Evolutionary conservation across 2,113 vertebrate genomes (phyloP).

Genomic region (Pseudopipra pipra): DNA sequence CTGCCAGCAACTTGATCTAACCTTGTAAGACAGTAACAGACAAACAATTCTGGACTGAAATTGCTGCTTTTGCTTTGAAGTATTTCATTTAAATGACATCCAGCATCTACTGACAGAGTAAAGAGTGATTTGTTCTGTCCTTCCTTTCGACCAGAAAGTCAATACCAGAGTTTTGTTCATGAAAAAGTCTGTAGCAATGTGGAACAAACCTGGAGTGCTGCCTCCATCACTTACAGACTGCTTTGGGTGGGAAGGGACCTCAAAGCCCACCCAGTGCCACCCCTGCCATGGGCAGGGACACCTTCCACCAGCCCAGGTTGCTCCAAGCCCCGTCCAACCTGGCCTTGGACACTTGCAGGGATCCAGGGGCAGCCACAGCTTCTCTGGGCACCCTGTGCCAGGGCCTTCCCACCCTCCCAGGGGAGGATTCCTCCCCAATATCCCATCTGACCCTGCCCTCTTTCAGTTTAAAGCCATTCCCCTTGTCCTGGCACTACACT

Average conservation of each 20-base stretch:
- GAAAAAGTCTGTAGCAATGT: neutral
- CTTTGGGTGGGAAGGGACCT: neutral
- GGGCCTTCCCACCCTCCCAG: neutral
- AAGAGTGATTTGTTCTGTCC: neutral
- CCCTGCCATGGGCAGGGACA: neutral
- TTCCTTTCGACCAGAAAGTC: neutral
- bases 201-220: neutral
- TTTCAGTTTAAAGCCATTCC: neutral
- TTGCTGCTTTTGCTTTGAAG: neutral
- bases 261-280: rapidly evolving
- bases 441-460: neutral
- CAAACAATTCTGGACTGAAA: neutral
- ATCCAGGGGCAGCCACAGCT: neutral
- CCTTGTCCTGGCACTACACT: neutral
- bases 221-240: neutral
- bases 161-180: rapidly evolving
- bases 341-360: neutral
- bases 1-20: neutral
- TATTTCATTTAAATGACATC: neutral
- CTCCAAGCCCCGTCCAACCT: neutral
- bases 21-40: neutral
- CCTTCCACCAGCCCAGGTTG: neutral
- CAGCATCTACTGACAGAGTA: neutral
- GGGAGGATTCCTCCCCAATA: rapidly evolving
- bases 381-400: neutral